Conservation (phyloP, 2,888 invertebrate genomes). For the Gortyna flavago region DNA sequence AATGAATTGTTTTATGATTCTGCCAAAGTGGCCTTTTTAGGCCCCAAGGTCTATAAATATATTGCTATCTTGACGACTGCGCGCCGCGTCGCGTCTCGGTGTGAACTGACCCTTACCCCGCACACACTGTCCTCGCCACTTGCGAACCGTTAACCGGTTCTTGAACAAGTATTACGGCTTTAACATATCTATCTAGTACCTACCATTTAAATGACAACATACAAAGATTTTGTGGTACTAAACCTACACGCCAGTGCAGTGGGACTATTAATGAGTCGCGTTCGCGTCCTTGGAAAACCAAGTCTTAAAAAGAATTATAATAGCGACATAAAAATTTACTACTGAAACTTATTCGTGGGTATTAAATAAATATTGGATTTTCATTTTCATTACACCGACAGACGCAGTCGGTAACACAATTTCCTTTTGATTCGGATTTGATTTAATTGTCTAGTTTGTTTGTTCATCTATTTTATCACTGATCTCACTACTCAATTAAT, state of each 20-base stretch:
- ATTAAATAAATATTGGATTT: conserved; percentile 29
- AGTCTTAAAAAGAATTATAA: conserved; percentile 40
- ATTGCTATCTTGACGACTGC: too few species aligned
- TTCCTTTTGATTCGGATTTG: conserved; percentile 2
- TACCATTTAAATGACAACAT: conserved; percentile 54
- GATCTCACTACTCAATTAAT: background rate
- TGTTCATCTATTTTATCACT: background rate
- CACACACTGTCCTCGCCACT: conserved; percentile 63
- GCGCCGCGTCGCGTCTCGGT: too few species aligned
- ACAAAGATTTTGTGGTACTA: conserved; percentile 34
- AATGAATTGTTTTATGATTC: too few species aligned
- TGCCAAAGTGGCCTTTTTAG: too few species aligned
- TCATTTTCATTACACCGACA: background rate
- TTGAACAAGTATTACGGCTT: conserved; percentile 62
- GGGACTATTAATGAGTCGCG: conserved; percentile 31
- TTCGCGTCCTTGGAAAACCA: conserved; percentile 33
- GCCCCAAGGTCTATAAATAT: too few species aligned
- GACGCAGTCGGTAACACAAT: background rate
- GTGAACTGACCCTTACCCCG: too few species aligned
- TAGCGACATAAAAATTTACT: conserved; percentile 24
- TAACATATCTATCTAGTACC: conserved; percentile 48
- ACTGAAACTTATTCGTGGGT: conserved; percentile 10
- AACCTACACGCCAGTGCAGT: conserved; percentile 20
- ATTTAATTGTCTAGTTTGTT: background rate
- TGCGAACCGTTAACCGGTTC: conserved; percentile 74